These are phyloP conservation scores for Chaetoderma sp. DNA, from an alignment of 2,888 invertebrate species.

Conservation along the genomic window DNA sequence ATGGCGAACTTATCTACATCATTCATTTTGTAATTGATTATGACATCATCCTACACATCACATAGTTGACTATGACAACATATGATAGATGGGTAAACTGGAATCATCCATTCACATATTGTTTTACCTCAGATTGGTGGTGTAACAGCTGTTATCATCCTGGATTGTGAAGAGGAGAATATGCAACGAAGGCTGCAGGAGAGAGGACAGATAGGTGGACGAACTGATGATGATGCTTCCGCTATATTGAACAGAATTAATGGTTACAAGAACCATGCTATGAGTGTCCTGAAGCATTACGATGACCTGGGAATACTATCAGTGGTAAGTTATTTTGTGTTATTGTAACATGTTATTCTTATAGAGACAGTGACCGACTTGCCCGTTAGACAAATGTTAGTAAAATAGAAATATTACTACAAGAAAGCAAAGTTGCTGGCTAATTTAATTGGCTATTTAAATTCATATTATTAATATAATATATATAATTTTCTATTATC, in stretches of 20 bases:
- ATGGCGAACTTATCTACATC: no score
- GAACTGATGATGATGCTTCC: constrained; percentile 56
- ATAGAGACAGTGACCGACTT: no score
- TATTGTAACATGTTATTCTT: neutral
- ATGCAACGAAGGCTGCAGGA: constrained; percentile 51
- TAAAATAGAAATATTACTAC: neutral
- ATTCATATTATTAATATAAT: constrained; percentile 10
- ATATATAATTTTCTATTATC: no score
- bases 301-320: constrained; percentile 58
- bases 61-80: no score
- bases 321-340: constrained; percentile 50
- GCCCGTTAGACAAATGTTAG: no score
- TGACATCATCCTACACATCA: no score
- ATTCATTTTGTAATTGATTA: no score
- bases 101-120: no score
- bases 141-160: constrained; percentile 52
- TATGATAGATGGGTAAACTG: no score
- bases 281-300: constrained; percentile 59
- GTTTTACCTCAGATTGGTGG: constrained; percentile 58
- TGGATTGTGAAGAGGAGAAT: constrained; percentile 64
- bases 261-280: constrained; percentile 60
- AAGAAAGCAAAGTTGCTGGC: neutral
- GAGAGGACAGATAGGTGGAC: constrained; percentile 45
- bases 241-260: constrained; percentile 54
- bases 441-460: neutral